Base-by-base conservation (phyloP, 2,888 invertebrate species). In the Stenodema calcarata region DNA sequence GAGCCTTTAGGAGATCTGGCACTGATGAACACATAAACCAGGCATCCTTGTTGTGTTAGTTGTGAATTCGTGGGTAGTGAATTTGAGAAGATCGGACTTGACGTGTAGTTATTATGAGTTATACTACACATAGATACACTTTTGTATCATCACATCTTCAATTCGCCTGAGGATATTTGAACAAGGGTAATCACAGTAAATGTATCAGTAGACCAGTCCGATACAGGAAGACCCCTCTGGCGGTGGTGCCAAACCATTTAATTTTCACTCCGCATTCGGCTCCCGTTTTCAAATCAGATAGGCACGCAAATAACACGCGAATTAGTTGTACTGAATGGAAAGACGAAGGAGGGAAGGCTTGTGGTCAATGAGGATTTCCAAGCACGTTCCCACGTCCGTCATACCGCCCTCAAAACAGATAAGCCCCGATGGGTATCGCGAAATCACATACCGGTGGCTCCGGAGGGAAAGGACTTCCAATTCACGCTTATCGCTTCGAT, bases 291-390 rank as follows among this genome's bases (percentile, higher is more conserved):
- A 30, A 35, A 82, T 82, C 82, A 47, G 82, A 82, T 82, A 54
- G 14, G 82, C 27, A 82, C 69, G 82, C 82, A 82, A 82, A 82
- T 82, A 82, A 82, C 82, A 82, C 69, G 82, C 82, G 69, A 82
- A 82, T 82, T 82, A 82, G 69, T 47, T 47, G 41, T 47, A 16
- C 18, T 35, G 35, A 35, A 35, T 35, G 35, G 18, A 35, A 75
- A 35, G 16, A 35, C 35, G 30, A 16, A 30, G 35, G 41, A 28
- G 9, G 16, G 62, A 9, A 7, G 62, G 9, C 28, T 70, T 41
- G 73, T 54, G 30, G 28, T 30, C 41, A 30, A 62, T 62, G 62
- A 62, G 62, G n/a, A 7, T 73, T 73, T 73, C 73, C 7, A 41
- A 73, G 73, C 73, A 73, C 73, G 73, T 73, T n/a, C 73, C 9